phyloP scores from a whole-genome alignment of 2,797 vertebrate species.

The Oreochromis mossambicus region DNA sequence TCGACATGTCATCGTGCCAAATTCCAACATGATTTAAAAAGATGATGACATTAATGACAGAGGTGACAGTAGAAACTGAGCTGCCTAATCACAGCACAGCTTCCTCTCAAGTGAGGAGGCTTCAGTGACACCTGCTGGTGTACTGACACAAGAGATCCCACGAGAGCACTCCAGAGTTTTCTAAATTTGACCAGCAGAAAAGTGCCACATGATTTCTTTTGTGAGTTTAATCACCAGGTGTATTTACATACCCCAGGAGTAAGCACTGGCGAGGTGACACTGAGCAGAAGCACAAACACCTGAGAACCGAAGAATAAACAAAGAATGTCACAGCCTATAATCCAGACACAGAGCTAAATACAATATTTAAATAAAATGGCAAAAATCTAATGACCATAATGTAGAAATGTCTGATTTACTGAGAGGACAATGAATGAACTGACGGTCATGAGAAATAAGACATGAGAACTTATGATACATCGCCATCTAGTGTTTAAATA shows the following conservation, averaged over 20 bases:
- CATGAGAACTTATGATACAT: not conserved
- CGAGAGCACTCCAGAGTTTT: not conserved
- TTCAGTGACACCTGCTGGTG: conserved; percentile 51
- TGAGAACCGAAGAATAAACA: not conserved
- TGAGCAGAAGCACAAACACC: not conserved
- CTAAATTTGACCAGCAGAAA: not conserved
- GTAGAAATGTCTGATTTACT: not conserved
- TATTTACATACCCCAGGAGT: not conserved
- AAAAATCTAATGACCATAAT: not conserved
- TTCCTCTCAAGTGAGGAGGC: not conserved
- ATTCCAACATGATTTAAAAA: not conserved
- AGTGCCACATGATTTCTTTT: not conserved
- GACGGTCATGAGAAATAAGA: not conserved
- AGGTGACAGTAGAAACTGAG: not conserved
- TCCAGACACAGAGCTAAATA: not conserved
- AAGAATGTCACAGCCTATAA: not conserved
- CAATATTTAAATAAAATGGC: not conserved
- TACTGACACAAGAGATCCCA: not conserved
- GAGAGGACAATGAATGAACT: not conserved
- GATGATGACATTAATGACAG: not conserved
- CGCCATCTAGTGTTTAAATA: conserved; percentile 42
- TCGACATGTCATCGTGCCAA: not conserved
- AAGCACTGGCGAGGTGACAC: not conserved
- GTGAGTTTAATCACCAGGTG: not conserved
- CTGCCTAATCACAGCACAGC: not conserved